Evolutionary conservation across 2,113 vertebrate genomes (phyloP), one percentile per base, ranked within the genome.

Genomic region (Pygoscelis antarcticus): DNA sequence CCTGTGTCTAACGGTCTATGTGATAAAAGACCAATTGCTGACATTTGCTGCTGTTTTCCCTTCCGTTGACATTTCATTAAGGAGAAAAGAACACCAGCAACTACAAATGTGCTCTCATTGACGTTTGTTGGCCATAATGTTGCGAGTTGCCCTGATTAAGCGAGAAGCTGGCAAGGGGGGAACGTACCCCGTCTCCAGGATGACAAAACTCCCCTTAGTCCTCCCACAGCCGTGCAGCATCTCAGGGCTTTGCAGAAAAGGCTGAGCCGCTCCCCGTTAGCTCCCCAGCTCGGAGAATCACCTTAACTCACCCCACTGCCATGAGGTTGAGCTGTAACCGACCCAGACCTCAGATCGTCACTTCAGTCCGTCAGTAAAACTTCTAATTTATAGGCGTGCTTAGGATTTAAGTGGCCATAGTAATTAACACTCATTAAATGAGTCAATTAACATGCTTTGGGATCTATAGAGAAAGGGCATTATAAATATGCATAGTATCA

Each of bases 61-160:
- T 83, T n/a, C 84, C 93, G n/a, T 58, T 81, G 93, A 78, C 85
- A 70, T 92, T 95, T 87, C 93, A 93, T 74, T 55, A 42, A 22
- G 71, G 46, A 79, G 70, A 21, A 88, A 88, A 83, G 23, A 55
- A 55, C 32, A 27, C 12, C 83, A 27, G 80, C 57, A 21, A 6
- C 86, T 61, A 70, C 62, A 42, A 60, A 77, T 2, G 77, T 5
- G 83, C 83, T 52, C 71, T 49, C 49, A 0, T 21, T 26, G 76
- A 29, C 5, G 17, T 72, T 76, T 14, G 71, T 15, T 55, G 76
- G 30, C 90, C n/a, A 1, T 19, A 34, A 62, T 1, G 40, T 22
- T 32, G 64, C 1, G 29, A 32, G n/a, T 8, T 19, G 68, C 61
- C 65, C 70, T 12, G 74, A 44, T 20, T 4, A 18, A 75, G 47